Base-by-base conservation (phyloP, 1,140 invertebrate genomes). In the Polyergus mexicanus region DNA sequence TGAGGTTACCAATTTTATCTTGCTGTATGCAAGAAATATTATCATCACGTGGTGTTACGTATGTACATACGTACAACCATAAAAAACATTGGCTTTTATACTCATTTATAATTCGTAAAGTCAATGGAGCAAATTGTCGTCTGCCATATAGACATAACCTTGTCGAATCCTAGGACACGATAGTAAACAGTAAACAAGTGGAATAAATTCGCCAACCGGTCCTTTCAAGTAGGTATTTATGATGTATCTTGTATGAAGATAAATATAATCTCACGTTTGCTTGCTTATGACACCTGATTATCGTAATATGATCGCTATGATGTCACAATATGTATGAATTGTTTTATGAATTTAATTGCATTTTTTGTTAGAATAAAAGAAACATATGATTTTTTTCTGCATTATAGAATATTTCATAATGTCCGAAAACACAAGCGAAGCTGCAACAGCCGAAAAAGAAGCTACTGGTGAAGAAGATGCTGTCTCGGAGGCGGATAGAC, bases 401-500 rank as follows among this genome's bases (percentile, higher is more conserved):
- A 81, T 92, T 88, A 35, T 13, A 84, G 66, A 80, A 25, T 47
- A 11, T 81, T 68, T 19, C 69, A 88, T 25, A 25, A 92, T 92
- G 92, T 78, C 92, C 0, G 89, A 92, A 63, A 78, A 89, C 58
- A 44, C 38, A 28, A 88, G 88, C 13, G 89, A 92, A 38, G 62
- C 72, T 54, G 68, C 83, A 35, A 13, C 84, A 6, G 60, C 81
- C 28, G 91, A 92, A 60, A 90, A 87, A 72, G 54, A 72, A 25
- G 66, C 75, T 13, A 2, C 16, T 54, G 3, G 10, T 69, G 22
- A 60, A 6, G 87, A 92, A 10, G 85, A 92, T 35, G 69, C 38
- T 13, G 38, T 92, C 3, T 89, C 92, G 0, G 95, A 95, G 41
- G 94, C 95, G 72, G 94, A 95, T 66, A 95, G 91, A 87, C 91